Percentiles rank a stretch among this genome's conserved stretches.
Conservation (phyloP, 2,797 vertebrate species). For the Sitta carolinensis region DNA sequence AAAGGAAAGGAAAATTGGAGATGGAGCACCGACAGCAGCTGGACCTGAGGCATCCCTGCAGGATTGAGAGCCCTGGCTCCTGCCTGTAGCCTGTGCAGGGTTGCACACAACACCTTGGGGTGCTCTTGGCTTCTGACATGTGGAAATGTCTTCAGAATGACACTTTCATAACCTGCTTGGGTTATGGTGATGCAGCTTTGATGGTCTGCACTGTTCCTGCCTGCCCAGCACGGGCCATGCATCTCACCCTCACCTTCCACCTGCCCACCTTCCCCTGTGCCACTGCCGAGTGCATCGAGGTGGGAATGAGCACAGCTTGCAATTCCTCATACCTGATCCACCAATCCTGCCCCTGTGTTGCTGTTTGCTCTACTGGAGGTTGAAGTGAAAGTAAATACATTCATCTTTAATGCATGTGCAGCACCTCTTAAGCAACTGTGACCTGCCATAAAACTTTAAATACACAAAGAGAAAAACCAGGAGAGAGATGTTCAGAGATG, state of each 20-base stretch:
- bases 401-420: not conserved
- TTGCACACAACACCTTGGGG: not conserved
- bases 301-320: not conserved
- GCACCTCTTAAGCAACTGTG: not conserved
- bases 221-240: not conserved
- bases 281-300: fast-evolving
- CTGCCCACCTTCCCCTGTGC: not conserved
- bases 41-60: not conserved
- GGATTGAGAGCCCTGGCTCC: not conserved
- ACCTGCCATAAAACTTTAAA: constrained; percentile 36
- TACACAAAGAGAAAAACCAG: constrained; percentile 48
- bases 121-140: not conserved
- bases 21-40: not conserved
- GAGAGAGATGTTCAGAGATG: constrained; percentile 8
- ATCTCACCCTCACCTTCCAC: not conserved
- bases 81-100: not conserved
- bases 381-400: constrained; percentile 10
- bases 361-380: not conserved
- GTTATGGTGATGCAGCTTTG: not conserved
- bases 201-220: not conserved
- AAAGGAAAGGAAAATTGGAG: not conserved
- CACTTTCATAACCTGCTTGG: not conserved
- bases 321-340: not conserved
- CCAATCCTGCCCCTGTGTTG: not conserved
- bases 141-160: not conserved